A percentile compares a stretch with the other conserved stretches of the same genome.
These are phyloP conservation scores for Drosophila parvula DNA, from an alignment of 1,140 invertebrate species.

Conservation along the genomic window DNA sequence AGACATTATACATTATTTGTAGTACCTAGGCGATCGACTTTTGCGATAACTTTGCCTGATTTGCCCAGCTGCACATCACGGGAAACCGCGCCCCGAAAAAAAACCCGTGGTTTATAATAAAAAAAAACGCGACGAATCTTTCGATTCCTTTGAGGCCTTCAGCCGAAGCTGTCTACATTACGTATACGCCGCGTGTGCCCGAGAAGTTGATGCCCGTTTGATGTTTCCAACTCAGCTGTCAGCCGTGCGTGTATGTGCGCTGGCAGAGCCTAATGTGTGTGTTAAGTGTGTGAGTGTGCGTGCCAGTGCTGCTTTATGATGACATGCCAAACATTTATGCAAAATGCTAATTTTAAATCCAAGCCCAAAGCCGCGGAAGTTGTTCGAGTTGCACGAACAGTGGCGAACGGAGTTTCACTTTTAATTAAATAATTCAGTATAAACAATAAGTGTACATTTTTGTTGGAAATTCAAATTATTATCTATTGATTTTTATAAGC, in stretches of 20 bases:
- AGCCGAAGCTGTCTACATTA: constrained; percentile 46
- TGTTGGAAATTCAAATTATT: not conserved
- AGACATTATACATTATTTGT: constrained; percentile 58
- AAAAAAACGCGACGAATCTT: constrained; percentile 35
- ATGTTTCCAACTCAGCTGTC: constrained; percentile 54
- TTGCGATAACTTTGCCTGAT: constrained; percentile 70
- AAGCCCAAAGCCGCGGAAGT: constrained; percentile 47
- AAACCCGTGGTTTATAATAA: constrained; percentile 10
- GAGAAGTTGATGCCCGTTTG: constrained; percentile 55
- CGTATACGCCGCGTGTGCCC: constrained; percentile 73
- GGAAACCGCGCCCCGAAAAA: constrained; percentile 14
- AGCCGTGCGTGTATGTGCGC: constrained; percentile 8
- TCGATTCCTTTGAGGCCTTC: constrained; percentile 46
- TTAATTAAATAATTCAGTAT: not conserved
- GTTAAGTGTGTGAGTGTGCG: constrained; percentile 30
- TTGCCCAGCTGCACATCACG: constrained; percentile 30
- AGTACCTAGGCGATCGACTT: constrained; percentile 57
- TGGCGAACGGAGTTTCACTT: not conserved
- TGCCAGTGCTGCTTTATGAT: constrained; percentile 66
- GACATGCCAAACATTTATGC: constrained; percentile 78
- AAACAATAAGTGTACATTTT: too few species aligned
- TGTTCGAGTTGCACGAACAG: constrained; percentile 33
- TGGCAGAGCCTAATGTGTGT: constrained; percentile 26
- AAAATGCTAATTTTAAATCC: constrained; percentile 81
- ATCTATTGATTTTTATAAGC: too few species aligned